Evolutionary conservation across 1,140 invertebrate species (phyloP), one percentile per base, ranked within the genome.

Genomic region (Zaprionus inermis): DNA sequence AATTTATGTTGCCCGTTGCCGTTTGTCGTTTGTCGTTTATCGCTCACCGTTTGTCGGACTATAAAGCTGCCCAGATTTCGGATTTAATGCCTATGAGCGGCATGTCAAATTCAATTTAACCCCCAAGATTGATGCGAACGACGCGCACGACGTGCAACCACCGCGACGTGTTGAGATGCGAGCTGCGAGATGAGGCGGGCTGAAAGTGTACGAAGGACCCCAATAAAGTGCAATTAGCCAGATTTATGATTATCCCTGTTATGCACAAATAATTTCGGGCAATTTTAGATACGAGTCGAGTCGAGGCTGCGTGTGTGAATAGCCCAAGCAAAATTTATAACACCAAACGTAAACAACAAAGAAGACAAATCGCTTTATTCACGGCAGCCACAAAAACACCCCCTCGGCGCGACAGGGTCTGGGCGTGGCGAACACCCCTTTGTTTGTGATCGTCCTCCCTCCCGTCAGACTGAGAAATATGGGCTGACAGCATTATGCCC

Each of bases 221-320:
- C 79, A 88, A 88, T 88, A 90, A 89, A 91, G 73, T 86, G 90
- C 81, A 91, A 91, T 91, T 91, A 91, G 85, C 82, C 79, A 91
- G 90, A 91, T 91, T 91, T 91, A 91, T 91, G 85, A 91, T 91
- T 91, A 91, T 91, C 90, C 90, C 81, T 90, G 90, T 91, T 91
- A 91, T 88, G 82, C 76, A 74, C 86, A 85, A 90, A 91, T 91
- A 88, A 91, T 90, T 88, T 88, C 81, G 71, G 83, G 81, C 83
- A 88, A 91, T 91, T 83, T 73, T 64, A 91, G 83, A 77, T 76
- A 79, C 56, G 80, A 44, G 38, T 68, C 66, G 22, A 68, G 44
- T 0, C 65, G 66, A 71, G 52, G 70, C 67, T 61, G 46, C 32
- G 22, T 24, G 46, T 20, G 49, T 44, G 3, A 49, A 71, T 72